Conservation (phyloP, 2,797 vertebrate species). For the Cirrhinus mrigala region DNA sequence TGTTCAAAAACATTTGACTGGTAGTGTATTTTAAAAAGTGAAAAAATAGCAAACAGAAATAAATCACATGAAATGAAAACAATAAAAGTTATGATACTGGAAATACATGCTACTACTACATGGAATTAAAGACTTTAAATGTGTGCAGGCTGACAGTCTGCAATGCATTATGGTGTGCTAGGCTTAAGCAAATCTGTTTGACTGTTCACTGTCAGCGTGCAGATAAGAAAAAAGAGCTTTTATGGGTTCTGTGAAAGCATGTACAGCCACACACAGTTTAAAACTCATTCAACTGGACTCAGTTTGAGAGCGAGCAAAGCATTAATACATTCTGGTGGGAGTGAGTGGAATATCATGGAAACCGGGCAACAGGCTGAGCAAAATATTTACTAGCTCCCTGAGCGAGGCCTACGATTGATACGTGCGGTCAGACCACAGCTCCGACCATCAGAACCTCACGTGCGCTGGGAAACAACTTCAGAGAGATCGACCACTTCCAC, state of each 20-base stretch:
- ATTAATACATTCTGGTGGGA: conserved; percentile 56
- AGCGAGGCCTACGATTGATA: conserved; percentile 36
- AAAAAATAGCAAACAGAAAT: not conserved
- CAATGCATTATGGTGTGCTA: not conserved
- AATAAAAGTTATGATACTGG: not conserved
- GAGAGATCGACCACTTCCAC: conserved; percentile 26
- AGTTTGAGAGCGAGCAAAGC: conserved; percentile 49
- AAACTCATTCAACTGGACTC: conserved; percentile 33
- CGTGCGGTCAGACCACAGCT: conserved; percentile 39
- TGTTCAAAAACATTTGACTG: too few relatives aligned
- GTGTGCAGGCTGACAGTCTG: not conserved
- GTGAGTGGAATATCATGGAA: conserved; percentile 57
- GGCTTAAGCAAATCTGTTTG: not conserved
- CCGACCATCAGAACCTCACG: conserved; percentile 11
- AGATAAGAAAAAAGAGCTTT: not conserved
- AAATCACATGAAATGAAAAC: not conserved
- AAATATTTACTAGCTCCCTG: conserved; percentile 67
- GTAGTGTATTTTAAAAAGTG: too few relatives aligned
- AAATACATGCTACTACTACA: not conserved
- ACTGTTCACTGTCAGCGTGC: not conserved
- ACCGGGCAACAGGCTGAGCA: conserved; percentile 60
- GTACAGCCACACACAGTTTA: conserved; percentile 19
- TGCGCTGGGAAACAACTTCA: not conserved
- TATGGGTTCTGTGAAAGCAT: conserved; percentile 4
- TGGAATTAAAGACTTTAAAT: not conserved